Percentiles rank a stretch among this genome's conserved stretches.
These are phyloP conservation scores for Spizaetus ornatus DNA, from an alignment of 2,113 vertebrate genomes.

Conservation along the genomic window DNA sequence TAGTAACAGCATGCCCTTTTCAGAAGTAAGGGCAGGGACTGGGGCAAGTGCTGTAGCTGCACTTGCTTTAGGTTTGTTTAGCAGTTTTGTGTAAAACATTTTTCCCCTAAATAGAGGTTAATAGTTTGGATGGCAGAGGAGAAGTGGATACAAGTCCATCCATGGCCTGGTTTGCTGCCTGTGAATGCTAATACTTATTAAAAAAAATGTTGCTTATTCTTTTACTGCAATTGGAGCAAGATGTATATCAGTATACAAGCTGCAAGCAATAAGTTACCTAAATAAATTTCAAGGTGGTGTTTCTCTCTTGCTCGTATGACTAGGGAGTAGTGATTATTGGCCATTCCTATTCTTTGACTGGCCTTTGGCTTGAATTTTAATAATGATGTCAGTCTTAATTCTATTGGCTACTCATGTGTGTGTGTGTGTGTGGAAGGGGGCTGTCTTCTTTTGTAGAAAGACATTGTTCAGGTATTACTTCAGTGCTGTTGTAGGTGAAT, in stretches of 20 bases:
- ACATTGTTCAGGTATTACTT: background rate
- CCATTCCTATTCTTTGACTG: background rate
- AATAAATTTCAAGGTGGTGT: background rate
- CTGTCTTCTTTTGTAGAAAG: background rate
- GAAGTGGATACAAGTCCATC: background rate
- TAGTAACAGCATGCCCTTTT: background rate
- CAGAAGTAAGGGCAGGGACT: background rate
- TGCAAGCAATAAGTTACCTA: background rate
- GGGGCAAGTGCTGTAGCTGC: background rate
- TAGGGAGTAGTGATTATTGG: background rate
- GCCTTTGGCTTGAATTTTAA: background rate
- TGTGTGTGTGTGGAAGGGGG: no score
- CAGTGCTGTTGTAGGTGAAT: background rate
- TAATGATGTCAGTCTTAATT: background rate
- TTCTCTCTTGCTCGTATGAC: background rate
- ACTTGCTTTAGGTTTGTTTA: background rate
- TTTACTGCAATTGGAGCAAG: background rate
- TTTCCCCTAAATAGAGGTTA: background rate
- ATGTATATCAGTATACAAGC: no score
- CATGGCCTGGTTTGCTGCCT: background rate
- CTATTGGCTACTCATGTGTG: background rate
- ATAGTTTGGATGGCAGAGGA: background rate
- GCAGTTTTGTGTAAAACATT: background rate
- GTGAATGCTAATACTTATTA: background rate
- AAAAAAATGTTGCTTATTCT: background rate